Percentiles rank a stretch among this genome's conserved stretches.
Evolutionary conservation across 1,140 invertebrate species (phyloP).

Genomic region (Leptinotarsa lineolata): DNA sequence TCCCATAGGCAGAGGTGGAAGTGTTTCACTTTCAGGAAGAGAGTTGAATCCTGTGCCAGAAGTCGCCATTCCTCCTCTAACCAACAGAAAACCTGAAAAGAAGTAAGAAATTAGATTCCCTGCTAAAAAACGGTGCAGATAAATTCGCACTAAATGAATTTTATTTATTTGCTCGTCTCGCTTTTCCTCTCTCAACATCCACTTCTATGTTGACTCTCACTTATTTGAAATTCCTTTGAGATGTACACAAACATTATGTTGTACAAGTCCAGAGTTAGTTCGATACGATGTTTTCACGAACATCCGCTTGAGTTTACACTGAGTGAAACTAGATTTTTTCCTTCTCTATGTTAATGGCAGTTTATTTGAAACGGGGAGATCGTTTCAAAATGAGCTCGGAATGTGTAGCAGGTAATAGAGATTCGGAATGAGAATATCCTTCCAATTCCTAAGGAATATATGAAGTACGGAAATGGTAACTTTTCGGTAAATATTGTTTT

Average conservation of each 20-base stretch:
- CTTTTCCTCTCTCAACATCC: conserved; percentile 3
- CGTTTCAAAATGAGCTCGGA: no score
- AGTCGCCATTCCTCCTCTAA: conserved; percentile 32
- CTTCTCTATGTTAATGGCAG: no score
- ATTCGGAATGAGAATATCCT: no score
- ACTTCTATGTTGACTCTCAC: background rate
- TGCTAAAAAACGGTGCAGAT: background rate
- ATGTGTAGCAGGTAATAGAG: no score
- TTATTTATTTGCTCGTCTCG: background rate
- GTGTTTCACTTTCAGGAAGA: conserved; percentile 35
- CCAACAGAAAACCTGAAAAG: conserved; percentile 20
- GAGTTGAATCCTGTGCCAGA: conserved; percentile 33
- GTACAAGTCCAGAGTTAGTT: background rate
- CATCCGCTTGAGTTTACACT: no score
- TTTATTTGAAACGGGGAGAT: no score
- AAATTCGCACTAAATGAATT: background rate
- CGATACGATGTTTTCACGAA: background rate
- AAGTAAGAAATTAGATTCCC: conserved; percentile 12
- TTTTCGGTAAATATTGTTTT: no score
- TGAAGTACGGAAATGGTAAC: no score
- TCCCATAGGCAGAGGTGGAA: conserved; percentile 34
- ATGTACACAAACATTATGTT: background rate
- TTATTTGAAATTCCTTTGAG: conserved; percentile 7
- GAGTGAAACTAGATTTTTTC: no score
- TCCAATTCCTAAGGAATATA: no score